Percentiles rank a stretch among this genome's conserved stretches.
Conservation (phyloP, 2,888 invertebrate genomes). For the Imbricaverruca yamaguchii region DNA sequence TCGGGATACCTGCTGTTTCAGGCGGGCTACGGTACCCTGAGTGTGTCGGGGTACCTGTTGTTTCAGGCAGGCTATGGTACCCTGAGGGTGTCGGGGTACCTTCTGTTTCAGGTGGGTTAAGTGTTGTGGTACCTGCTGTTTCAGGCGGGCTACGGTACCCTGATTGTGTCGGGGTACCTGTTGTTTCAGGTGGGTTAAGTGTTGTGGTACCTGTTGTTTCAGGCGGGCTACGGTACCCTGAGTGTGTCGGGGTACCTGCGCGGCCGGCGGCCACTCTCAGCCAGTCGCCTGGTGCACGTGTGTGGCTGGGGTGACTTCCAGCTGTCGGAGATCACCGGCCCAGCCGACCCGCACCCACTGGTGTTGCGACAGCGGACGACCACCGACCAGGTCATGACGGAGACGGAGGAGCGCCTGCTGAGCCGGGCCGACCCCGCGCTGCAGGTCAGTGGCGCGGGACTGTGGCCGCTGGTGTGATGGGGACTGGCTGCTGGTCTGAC, state of each 20-base stretch:
- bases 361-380: slow-evolving; percentile 30
- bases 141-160: slow-evolving; percentile 49
- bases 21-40: slow-evolving; percentile 57
- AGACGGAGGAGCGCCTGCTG: slow-evolving; percentile 41
- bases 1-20: no score
- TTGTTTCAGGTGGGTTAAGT: no score
- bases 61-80: no score
- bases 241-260: slow-evolving; percentile 81
- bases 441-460: slow-evolving; percentile 45
- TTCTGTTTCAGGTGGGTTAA: no score
- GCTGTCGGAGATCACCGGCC: slow-evolving; percentile 61
- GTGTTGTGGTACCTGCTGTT: no score
- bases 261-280: slow-evolving; percentile 66
- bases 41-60: slow-evolving; percentile 80
- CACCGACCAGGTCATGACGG: slow-evolving; percentile 17
- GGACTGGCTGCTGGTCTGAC: no score
- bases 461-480: no score
- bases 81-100: no score
- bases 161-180: slow-evolving; percentile 79
- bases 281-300: slow-evolving; percentile 81
- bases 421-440: slow-evolving; percentile 56
- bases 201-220: no score
- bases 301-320: slow-evolving; percentile 91
- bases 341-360: slow-evolving; percentile 58
- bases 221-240: slow-evolving; percentile 52